Base-by-base conservation (phyloP, 2,888 invertebrate species). In the Cataglyphis rosenhaueri region DNA sequence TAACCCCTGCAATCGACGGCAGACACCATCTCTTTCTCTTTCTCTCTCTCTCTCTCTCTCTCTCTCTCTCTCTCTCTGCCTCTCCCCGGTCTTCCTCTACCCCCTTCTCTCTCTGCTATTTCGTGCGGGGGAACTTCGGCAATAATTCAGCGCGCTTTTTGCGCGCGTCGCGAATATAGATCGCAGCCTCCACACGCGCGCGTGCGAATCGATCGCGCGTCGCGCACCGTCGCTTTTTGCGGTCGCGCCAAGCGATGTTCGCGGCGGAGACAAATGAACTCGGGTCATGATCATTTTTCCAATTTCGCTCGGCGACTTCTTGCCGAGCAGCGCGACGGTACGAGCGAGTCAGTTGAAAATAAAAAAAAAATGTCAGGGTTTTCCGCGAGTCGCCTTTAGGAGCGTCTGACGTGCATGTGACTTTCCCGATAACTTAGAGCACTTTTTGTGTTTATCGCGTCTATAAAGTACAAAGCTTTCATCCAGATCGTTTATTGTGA, bases 161-260 rank as follows among this genome's bases (percentile, higher is more conserved):
- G 78, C 73, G 44, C 78, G 73, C 73, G 73, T 78, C 78, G 71
- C 78, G 78, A 78, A 78, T 79, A 71, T 79, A 79, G 78, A 79
- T 79, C 71, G 78, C 78, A 73, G 59, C 73, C 68, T 76, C 79
- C 78, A 75, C 76, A 78, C 38, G 76, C 81, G 59, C 81, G 78
- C 81, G 75, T 65, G 81, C 76, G 62, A 82, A 82, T 82, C 81
- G 81, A 65, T 82, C 81, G 81, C 81, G 78, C 64, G 78, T 81
- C 65, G 64, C 57, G 55, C 81, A 75, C 52, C 55, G 32, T 57
- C 62, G 64, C 62, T 81, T 76, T 76, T 75, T 64, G 81, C 78
- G 64, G 78, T 32, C 44, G 78, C 64, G 44, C 57, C 76, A 57
- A 65, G 81, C 64, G 81, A 62, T 76, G 81, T 64, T 81, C 78